Evolutionary conservation across 2,113 vertebrate genomes (phyloP).

Genomic region (Eurystomus gularis): DNA sequence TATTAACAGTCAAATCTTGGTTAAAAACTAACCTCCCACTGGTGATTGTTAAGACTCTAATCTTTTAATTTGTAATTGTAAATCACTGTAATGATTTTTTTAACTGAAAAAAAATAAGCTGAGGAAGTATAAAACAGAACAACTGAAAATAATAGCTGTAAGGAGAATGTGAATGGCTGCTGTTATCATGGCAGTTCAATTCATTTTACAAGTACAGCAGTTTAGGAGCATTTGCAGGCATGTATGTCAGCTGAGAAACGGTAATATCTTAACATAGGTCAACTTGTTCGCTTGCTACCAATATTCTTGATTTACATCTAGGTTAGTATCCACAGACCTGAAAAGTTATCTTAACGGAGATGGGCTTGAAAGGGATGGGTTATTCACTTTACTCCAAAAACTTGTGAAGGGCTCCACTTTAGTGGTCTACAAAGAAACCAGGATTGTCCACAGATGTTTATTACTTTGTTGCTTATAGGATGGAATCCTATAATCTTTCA

Average conservation of each 20-base stretch:
- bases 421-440: background rate
- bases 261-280: background rate
- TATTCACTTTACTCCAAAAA: background rate
- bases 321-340: background rate
- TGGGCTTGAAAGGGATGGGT: background rate
- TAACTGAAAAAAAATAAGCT: background rate
- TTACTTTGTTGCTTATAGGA: background rate
- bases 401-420: background rate
- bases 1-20: background rate
- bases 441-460: background rate
- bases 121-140: background rate
- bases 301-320: background rate
- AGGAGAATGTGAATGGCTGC: background rate
- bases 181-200: background rate
- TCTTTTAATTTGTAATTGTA: background rate
- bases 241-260: background rate
- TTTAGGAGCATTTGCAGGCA: background rate
- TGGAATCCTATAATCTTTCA: too few species aligned
- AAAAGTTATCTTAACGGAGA: background rate
- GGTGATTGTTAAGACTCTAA: background rate
- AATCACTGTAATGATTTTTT: background rate
- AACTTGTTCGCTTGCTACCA: background rate
- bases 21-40: background rate
- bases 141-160: background rate
- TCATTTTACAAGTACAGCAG: background rate